Base-by-base conservation (phyloP, 2,797 vertebrate genomes). In the Chelon labrosus region DNA sequence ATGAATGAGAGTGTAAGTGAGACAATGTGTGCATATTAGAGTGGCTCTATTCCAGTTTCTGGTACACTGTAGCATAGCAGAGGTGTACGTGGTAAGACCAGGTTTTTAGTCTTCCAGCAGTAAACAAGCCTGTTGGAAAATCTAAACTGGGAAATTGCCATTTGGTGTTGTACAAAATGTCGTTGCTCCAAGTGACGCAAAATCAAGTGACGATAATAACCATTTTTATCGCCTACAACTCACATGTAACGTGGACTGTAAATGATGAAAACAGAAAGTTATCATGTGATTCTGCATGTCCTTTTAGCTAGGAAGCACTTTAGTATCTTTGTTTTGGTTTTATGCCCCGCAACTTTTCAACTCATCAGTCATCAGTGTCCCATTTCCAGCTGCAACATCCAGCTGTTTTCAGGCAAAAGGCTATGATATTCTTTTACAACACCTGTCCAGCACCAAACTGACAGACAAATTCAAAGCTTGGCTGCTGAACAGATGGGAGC, bases 51-150 rank as follows among this genome's bases (percentile, higher is more conserved):
- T 42, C 41, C 41, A 42, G 41, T 13, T 44, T 44, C 42, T 44
- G 42, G 41, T 42, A 14, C 41, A 16, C 51, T 25, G 37, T 35
- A 14, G 57, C 22, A 35, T 17, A 57, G 42, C 60, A 37, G 50
- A 31, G 20, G 10, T 55, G n/a, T 49, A 17, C 4, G 31, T 41
- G n/a, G 20, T 7, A 22, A 10, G 22, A 61, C 3, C 63, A 54
- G 5, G 27, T 54, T 70, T 44, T 55, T 25, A 46, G 19, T 3
- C 13, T 66, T 50, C 20, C 37, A 10, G 53, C 22, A 69, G 19
- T 38, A 77, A 27, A 67, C 19, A 65, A 8, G 42, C n/a, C 60
- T 56, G 47, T 17, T 66, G 55, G 42, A 44, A 44, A 16, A 44
- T 16, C 14, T 44, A 16, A 16, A 16, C 1, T 17, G 5, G 14